These are phyloP conservation scores for Eptatretus burgeri DNA, from an alignment of 2,113 vertebrate genomes.

Conservation along the genomic window DNA sequence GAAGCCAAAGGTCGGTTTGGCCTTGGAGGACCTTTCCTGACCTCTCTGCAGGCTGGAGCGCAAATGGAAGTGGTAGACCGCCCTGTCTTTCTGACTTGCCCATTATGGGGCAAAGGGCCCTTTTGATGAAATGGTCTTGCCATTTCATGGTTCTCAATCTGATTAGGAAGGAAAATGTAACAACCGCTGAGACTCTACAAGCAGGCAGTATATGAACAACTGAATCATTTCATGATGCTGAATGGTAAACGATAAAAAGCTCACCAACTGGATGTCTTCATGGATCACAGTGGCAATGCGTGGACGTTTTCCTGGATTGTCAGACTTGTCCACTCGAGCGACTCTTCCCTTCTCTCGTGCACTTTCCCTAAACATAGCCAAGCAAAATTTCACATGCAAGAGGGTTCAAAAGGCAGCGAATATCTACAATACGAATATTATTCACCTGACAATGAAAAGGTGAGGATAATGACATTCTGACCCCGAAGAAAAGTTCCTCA, in stretches of 20 bases:
- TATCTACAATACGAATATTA: not conserved
- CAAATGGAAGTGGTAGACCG: no score
- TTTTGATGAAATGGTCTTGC: not conserved
- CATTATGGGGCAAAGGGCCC: not conserved
- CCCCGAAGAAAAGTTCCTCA: not conserved
- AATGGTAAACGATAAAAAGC: not conserved
- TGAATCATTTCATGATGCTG: not conserved
- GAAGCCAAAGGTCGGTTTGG: no score
- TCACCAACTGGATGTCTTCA: slow-evolving; percentile 3
- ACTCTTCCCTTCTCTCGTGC: not conserved
- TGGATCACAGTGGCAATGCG: slow-evolving; percentile 3
- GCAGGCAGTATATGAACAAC: not conserved
- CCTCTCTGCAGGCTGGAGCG: no score
- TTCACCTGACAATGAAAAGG: not conserved
- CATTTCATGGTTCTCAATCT: slow-evolving; percentile 2
- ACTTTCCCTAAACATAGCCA: not conserved
- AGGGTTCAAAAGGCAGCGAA: not conserved
- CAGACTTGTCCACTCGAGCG: not conserved
- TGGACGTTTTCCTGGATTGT: not conserved
- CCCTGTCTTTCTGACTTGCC: not conserved
- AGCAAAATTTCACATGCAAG: not conserved
- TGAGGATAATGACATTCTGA: not conserved
- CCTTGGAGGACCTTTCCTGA: no score
- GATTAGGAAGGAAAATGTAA: not conserved
- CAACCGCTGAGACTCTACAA: not conserved